Conservation (phyloP, 2,888 invertebrate species). For the Nudaria mundana region DNA sequence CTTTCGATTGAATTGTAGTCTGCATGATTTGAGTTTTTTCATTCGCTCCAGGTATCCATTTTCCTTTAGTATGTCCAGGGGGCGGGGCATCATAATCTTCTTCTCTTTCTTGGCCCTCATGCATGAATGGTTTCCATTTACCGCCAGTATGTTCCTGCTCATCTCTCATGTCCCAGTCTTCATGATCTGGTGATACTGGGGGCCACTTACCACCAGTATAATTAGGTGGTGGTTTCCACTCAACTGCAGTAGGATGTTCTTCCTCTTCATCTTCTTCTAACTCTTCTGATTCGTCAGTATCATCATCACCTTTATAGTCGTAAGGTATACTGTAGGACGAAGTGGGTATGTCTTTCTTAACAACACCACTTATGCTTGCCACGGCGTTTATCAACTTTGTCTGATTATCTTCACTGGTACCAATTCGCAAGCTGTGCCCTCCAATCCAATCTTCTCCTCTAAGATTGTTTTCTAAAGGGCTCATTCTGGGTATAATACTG, state of each 20-base stretch:
- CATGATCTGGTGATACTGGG: constrained; percentile 70
- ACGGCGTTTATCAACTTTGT: constrained; percentile 84
- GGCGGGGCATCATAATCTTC: constrained; percentile 83
- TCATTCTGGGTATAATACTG: constrained; percentile 59
- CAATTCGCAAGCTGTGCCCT: constrained; percentile 79
- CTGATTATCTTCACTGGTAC: constrained; percentile 80
- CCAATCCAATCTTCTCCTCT: constrained; percentile 84
- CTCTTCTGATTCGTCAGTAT: constrained; percentile 81
- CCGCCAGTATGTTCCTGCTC: constrained; percentile 81
- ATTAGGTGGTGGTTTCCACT: constrained; percentile 86
- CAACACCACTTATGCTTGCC: constrained; percentile 81
- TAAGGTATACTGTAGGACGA: constrained; percentile 61
- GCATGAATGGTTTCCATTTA: constrained; percentile 82
- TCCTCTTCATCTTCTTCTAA: constrained; percentile 82
- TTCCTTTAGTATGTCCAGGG: constrained; percentile 87
- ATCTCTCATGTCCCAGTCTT: constrained; percentile 78
- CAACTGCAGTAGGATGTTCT: constrained; percentile 81
- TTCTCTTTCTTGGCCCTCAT: constrained; percentile 62
- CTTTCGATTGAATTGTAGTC: constrained; percentile 73
- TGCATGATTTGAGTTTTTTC: constrained; percentile 79
- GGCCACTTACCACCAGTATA: constrained; percentile 75
- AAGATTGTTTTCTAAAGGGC: constrained; percentile 64
- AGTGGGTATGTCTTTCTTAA: constrained; percentile 74
- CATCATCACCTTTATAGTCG: constrained; percentile 66
- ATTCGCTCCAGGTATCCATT: constrained; percentile 88